Percentiles rank a stretch among this genome's conserved stretches.
These are phyloP conservation scores for Cheiracanthium punctorium DNA, from an alignment of 2,888 invertebrate species.

Conservation along the genomic window DNA sequence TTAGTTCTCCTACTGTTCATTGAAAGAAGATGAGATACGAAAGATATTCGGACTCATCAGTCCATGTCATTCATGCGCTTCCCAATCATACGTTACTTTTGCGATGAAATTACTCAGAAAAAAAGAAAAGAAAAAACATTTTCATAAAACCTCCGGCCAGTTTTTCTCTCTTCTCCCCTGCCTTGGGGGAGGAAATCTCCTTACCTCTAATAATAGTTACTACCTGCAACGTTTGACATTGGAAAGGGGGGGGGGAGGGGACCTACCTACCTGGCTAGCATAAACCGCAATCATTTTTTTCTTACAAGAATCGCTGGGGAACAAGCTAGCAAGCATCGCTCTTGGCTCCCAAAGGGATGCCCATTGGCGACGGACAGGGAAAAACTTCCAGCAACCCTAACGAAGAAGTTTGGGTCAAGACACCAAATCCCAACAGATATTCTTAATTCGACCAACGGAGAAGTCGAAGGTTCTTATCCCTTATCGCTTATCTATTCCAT, in stretches of 20 bases:
- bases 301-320: background rate
- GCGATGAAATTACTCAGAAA: no score
- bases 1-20: no score
- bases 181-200: background rate
- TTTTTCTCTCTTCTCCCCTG: no score
- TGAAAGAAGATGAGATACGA: no score
- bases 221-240: no score
- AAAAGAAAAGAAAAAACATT: no score
- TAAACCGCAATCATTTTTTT: background rate
- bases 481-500: background rate
- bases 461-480: slow-evolving; percentile 2
- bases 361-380: slow-evolving; percentile 34
- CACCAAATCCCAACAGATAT: slow-evolving; percentile 32
- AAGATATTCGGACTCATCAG: no score
- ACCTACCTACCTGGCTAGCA: background rate
- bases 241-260: no score
- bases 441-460: slow-evolving; percentile 30
- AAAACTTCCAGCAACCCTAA: slow-evolving; percentile 44
- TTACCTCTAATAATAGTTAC: background rate
- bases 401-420: slow-evolving; percentile 62
- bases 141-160: no score
- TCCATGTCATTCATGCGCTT: no score
- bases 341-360: background rate
- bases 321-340: no score
- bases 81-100: no score